Base-by-base conservation (phyloP, 2,888 invertebrate genomes). In the Baronia brevicornis region DNA sequence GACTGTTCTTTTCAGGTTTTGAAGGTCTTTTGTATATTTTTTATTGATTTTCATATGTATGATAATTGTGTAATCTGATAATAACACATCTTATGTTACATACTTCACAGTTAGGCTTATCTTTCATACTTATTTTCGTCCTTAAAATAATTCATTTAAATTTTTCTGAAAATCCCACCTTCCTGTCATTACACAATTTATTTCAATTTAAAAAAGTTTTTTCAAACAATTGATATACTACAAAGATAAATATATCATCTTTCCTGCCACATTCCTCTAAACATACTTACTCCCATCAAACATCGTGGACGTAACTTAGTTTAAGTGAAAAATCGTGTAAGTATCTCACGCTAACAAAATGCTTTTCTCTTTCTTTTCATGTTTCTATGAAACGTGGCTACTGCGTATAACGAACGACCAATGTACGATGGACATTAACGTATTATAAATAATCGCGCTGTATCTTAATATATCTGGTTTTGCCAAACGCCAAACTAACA, bases 291-390 rank as follows among this genome's bases (percentile, higher is more conserved):
- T n/a, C n/a, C n/a, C n/a, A n/a, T n/a, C n/a, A n/a, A n/a, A n/a
- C n/a, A n/a, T 33, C 25, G 31, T 30, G 24, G 36, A 22, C 31
- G 54, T 58, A 60, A 62, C 53, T 44, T 60, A 56, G 40, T 33
- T 27, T 59, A 60, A 56, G 53, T 43, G 38, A 7, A 15, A 37
- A 45, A 31, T 27, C 44, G 54, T 53, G 66, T 74, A 69, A 72
- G 68, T 75, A 72, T 60, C 38, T 57, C 53, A 59, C 61, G 82
- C 85, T 85, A 85, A 85, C 85, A 80, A 74, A 71, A 70, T 67
- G 84, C 84, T 85, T 84, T 36, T 73, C 54, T 69, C 68, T 79
- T 75, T 84, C 82, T 84, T 85, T 85, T 73, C 85, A 85, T 85
- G 84, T 79, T 82, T 79, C 72, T 79, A 65, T 82, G 78, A 79